A percentile compares a stretch with the other conserved stretches of the same genome.
Evolutionary conservation across 2,113 vertebrate genomes (phyloP).

Genomic region (Pithys albifrons): DNA sequence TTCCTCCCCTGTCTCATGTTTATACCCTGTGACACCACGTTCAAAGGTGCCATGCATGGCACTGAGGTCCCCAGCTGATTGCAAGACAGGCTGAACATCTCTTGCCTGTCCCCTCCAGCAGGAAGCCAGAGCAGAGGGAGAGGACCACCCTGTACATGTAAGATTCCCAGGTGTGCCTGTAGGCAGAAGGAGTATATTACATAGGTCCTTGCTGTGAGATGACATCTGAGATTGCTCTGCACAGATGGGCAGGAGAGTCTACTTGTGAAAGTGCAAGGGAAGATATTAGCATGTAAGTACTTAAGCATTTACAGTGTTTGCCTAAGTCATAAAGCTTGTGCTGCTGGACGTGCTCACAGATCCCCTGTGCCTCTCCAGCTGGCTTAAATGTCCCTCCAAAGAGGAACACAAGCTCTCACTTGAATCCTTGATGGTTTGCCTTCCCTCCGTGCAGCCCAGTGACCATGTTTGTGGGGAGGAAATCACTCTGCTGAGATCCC

Average conservation of each 20-base stretch:
- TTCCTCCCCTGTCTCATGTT: neutral
- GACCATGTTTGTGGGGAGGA: neutral
- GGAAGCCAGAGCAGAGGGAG: neutral
- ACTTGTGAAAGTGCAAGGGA: neutral
- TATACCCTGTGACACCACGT: fast-evolving
- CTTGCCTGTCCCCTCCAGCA: fast-evolving
- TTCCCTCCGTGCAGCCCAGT: neutral
- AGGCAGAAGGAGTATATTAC: neutral
- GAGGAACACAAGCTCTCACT: neutral
- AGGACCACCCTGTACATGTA: fast-evolving
- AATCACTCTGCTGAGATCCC: neutral
- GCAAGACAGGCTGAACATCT: neutral
- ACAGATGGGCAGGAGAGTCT: neutral
- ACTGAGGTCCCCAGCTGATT: neutral
- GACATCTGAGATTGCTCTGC: neutral
- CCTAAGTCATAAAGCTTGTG: neutral
- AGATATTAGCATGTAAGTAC: neutral
- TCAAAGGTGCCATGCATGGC: fast-evolving
- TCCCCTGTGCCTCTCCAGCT: neutral
- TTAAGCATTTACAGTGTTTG: conserved; percentile 5
- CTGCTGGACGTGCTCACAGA: neutral
- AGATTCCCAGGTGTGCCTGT: neutral
- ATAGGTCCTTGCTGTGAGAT: neutral
- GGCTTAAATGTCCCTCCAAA: neutral
- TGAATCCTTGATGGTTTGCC: neutral